These are phyloP conservation scores for Dryococelus australis DNA, from an alignment of 2,888 invertebrate species.

Conservation along the genomic window DNA sequence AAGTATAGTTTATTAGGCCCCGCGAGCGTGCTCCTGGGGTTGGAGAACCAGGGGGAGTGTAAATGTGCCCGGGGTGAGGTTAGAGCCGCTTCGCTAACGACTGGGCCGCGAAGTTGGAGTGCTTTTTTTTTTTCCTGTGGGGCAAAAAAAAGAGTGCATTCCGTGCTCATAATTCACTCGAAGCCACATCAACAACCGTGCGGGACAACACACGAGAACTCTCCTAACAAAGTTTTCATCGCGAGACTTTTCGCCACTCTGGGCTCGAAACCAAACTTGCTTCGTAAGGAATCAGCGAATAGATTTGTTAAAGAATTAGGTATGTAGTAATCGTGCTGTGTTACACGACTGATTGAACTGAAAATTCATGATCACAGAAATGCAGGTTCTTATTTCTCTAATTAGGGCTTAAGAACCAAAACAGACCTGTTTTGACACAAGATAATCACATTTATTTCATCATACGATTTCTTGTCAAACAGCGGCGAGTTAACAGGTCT, in stretches of 20 bases:
- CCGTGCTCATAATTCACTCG: slow-evolving; percentile 38
- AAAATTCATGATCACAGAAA: too few relatives aligned
- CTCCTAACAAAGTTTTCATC: not conserved
- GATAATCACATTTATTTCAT: too few relatives aligned
- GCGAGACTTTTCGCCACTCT: not conserved
- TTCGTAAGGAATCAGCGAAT: too few relatives aligned
- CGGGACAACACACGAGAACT: not conserved
- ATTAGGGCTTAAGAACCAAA: too few relatives aligned
- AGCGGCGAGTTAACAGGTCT: too few relatives aligned
- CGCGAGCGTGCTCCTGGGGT: not conserved
- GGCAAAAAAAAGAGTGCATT: not conserved
- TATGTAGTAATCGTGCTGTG: too few relatives aligned
- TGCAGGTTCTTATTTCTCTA: too few relatives aligned
- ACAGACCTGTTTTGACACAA: too few relatives aligned
- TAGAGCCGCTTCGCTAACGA: slow-evolving; percentile 30
- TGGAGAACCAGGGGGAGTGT: slow-evolving; percentile 8
- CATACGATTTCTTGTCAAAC: too few relatives aligned
- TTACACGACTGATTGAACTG: too few relatives aligned
- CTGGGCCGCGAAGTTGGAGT: slow-evolving; percentile 22
- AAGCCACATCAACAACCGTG: not conserved
- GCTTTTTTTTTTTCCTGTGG: not conserved
- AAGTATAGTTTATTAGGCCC: slow-evolving; percentile 27
- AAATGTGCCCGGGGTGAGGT: not conserved
- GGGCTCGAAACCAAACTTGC: too few relatives aligned
- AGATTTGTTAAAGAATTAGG: too few relatives aligned